A percentile compares a stretch with the other conserved stretches of the same genome.
These are phyloP conservation scores for Nymphalis polychloros DNA, from an alignment of 2,888 invertebrate genomes.

Conservation along the genomic window DNA sequence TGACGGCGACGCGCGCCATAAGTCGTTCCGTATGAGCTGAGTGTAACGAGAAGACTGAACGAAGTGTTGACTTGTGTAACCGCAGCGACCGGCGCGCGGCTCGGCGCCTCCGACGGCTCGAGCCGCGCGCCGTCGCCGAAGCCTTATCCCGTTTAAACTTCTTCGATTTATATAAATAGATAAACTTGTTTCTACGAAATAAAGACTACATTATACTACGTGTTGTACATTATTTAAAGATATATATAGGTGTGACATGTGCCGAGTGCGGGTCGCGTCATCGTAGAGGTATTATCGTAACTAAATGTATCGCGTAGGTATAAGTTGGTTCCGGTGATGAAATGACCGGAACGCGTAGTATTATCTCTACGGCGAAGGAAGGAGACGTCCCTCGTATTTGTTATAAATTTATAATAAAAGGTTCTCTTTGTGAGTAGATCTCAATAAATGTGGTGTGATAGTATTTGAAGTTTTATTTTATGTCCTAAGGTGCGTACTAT, in stretches of 20 bases:
- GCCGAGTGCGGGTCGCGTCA: background rate
- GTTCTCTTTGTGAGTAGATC: slow-evolving; percentile 29
- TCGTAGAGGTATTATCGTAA: background rate
- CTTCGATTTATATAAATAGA: background rate
- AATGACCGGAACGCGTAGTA: slow-evolving; percentile 3
- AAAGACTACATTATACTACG: background rate
- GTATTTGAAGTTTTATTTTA: slow-evolving; percentile 24
- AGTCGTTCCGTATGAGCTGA: slow-evolving; percentile 50
- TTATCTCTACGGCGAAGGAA: background rate
- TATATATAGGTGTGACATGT: background rate
- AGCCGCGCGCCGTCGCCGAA: background rate
- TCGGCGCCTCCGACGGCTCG: background rate
- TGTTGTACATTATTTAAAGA: background rate
- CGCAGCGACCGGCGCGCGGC: background rate
- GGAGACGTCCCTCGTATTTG: background rate
- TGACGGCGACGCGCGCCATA: background rate
- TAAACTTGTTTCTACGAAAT: background rate
- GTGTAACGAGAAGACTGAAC: slow-evolving; percentile 73
- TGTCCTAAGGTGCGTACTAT: background rate
- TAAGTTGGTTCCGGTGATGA: background rate
- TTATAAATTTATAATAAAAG: slow-evolving; percentile 19
- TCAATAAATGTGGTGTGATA: slow-evolving; percentile 30
- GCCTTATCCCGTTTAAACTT: background rate
- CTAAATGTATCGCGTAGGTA: too few relatives aligned
- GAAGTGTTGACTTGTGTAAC: slow-evolving; percentile 53